Evolutionary conservation across 2,888 invertebrate species (phyloP).

Genomic region (Papilio demoleus): DNA sequence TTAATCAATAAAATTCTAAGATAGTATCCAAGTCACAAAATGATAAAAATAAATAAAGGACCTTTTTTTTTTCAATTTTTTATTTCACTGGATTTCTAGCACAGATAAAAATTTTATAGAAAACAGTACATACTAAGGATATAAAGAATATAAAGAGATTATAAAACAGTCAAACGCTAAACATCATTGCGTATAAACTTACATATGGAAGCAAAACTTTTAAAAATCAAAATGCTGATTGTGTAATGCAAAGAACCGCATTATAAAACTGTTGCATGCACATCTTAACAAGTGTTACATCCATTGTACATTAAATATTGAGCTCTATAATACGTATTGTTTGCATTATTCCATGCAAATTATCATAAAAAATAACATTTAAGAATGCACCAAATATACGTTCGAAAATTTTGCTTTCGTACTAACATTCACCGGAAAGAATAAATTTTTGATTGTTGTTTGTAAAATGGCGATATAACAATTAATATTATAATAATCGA

Average conservation of each 20-base stretch:
- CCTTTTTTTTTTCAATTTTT: slow-evolving; percentile 58
- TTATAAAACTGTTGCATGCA: slow-evolving; percentile 50
- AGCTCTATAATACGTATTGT: slow-evolving; percentile 14
- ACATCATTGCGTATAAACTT: slow-evolving; percentile 42
- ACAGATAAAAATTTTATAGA: slow-evolving; percentile 71
- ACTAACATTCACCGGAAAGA: slow-evolving; percentile 25
- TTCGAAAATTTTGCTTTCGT: slow-evolving; percentile 10
- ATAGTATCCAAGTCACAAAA: too few relatives aligned
- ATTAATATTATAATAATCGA: slow-evolving; percentile 51
- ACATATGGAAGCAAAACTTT: slow-evolving; percentile 29
- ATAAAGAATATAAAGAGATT: slow-evolving; percentile 72
- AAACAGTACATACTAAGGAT: slow-evolving; percentile 75
- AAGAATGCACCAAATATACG: neutral
- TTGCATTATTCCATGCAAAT: slow-evolving; percentile 25
- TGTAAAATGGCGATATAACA: slow-evolving; percentile 41
- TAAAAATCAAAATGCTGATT: slow-evolving; percentile 9
- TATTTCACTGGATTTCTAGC: slow-evolving; percentile 73
- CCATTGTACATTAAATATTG: slow-evolving; percentile 22
- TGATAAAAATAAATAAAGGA: too few relatives aligned
- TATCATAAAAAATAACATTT: slow-evolving; percentile 3
- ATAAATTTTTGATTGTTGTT: neutral
- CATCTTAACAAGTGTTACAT: slow-evolving; percentile 58
- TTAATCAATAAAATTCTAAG: too few relatives aligned
- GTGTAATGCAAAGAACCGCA: slow-evolving; percentile 44
- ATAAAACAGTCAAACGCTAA: slow-evolving; percentile 70